Percentiles rank a stretch among this genome's conserved stretches.
phyloP scores from a whole-genome alignment of 2,888 invertebrate genomes.

The Anthrax anthrax region DNA sequence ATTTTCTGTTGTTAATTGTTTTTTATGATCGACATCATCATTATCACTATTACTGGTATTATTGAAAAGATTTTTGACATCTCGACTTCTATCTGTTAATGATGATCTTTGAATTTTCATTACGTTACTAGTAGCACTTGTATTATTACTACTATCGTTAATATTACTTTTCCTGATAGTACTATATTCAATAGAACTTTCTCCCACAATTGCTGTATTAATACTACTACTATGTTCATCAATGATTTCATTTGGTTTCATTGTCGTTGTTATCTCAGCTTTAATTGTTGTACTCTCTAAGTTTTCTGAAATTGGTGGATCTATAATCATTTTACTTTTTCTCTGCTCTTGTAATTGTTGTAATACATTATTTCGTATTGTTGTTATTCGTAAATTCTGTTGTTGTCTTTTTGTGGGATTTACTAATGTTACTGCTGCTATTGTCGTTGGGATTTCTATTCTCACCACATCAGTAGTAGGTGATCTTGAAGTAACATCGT shows the following conservation, averaged over 20 bases:
- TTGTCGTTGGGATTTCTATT: not conserved
- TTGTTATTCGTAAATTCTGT: not conserved
- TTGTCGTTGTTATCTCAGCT: not conserved
- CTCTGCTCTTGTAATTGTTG: constrained; percentile 1
- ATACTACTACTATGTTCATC: too few relatives aligned
- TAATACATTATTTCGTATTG: not conserved
- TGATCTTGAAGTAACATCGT: not conserved
- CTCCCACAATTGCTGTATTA: not conserved
- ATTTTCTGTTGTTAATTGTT: too few relatives aligned
- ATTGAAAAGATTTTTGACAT: not conserved
- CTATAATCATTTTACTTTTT: constrained; percentile 1
- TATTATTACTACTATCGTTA: too few relatives aligned
- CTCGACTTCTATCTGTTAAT: too few relatives aligned
- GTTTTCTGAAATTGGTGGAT: not conserved
- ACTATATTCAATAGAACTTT: not conserved
- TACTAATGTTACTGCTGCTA: not conserved
- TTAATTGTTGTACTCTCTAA: not conserved
- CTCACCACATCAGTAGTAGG: not conserved
- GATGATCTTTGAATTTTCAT: not conserved
- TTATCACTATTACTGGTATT: not conserved
- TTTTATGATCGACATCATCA: too few relatives aligned
- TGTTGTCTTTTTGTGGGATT: not conserved
- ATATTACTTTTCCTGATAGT: too few relatives aligned
- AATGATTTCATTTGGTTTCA: too few relatives aligned
- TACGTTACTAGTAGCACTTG: not conserved